Conservation (phyloP, 2,888 invertebrate genomes). For the Rhagium mordax region DNA sequence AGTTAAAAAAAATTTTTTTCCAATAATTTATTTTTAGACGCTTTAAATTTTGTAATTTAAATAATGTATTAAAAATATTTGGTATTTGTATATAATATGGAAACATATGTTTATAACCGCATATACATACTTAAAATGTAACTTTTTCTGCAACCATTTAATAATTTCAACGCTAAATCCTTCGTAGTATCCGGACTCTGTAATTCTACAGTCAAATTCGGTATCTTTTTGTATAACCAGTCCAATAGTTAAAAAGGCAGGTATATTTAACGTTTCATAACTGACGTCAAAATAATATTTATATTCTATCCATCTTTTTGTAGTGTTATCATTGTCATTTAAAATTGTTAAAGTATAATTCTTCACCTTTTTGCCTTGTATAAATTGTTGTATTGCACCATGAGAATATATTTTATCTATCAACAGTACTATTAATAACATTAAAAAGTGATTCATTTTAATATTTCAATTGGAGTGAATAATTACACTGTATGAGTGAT, state of each 20-base stretch:
- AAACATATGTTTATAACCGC: no score
- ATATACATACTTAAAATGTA: background rate
- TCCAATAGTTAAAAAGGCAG: background rate
- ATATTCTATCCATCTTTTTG: background rate
- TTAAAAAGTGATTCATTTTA: background rate
- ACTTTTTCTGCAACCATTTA: background rate
- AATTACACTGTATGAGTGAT: background rate
- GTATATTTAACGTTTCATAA: background rate
- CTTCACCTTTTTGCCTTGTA: background rate
- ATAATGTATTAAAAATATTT: no score
- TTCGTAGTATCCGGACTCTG: background rate
- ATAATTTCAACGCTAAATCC: background rate
- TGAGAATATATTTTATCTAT: background rate
- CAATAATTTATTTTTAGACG: no score
- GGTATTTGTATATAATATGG: no score
- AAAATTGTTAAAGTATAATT: background rate
- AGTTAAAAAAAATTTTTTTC: no score
- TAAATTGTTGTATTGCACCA: background rate
- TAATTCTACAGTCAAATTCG: background rate
- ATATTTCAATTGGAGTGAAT: background rate
- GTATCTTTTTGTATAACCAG: background rate
- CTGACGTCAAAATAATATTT: background rate
- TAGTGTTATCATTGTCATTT: background rate
- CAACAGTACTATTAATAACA: background rate
- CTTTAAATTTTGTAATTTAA: no score